Evolutionary conservation across 1,140 invertebrate genomes (phyloP), one percentile per base, ranked within the genome.

Genomic region (Littorina saxatilis): DNA sequence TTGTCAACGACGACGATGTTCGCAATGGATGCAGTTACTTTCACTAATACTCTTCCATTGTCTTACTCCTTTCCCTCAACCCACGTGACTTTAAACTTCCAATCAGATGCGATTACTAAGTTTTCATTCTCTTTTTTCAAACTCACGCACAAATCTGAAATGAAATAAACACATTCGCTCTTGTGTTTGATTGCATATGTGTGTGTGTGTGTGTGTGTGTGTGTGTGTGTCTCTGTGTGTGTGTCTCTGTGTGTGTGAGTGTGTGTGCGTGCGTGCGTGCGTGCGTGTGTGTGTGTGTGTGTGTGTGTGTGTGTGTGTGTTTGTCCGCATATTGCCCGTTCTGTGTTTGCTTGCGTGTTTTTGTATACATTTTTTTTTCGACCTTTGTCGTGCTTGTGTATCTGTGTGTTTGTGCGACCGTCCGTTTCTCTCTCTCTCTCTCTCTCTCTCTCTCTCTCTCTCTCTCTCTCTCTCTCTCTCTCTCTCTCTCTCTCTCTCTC

Each of bases 151-250:
- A n/a, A n/a, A n/a, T n/a, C n/a, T n/a, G n/a, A n/a, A n/a, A n/a
- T n/a, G n/a, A n/a, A n/a, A n/a, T n/a, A n/a, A n/a, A n/a, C n/a
- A n/a, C n/a, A n/a, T n/a, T n/a, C n/a, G n/a, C n/a, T 52, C 23
- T 52, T 15, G 23, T 52, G 47, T 52, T 52, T 11, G 47, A 52
- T 11, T 20, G 47, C 23, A n/a, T 58, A n/a, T 58, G 55, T 58
- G 55, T 58, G 55, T 58, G 55, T 58, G 55, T 58, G 55, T 58
- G 55, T 58, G 55, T 58, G 55, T 58, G 55, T 58, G 55, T 58
- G 55, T 58, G 55, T 58, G 55, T 58, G 20, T 58, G 55, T 58
- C 20, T 58, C 20, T 58, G 55, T 58, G 55, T 58, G 55, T 58
- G 55, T 58, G 11, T 58, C 20, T 58, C 20, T 58, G 55, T 58